Conservation (phyloP, 2,113 vertebrate species). For the Pyrgilauda ruficollis region DNA sequence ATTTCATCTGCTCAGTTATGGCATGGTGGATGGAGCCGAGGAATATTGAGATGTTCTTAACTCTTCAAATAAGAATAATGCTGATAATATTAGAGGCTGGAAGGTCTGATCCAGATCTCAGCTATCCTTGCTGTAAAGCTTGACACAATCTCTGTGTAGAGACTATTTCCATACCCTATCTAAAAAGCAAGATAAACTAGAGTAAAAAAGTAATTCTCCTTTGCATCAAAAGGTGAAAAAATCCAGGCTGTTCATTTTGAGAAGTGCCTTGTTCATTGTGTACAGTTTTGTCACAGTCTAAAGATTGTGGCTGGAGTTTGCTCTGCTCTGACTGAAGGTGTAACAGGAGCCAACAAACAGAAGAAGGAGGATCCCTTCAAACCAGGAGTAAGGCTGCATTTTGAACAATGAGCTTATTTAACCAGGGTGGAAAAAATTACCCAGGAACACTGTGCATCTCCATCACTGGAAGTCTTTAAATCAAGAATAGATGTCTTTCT, state of each 20-base stretch:
- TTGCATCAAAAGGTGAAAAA: neutral
- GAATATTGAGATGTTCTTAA: neutral
- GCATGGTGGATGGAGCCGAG: neutral
- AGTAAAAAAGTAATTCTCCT: neutral
- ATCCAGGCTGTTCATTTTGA: neutral
- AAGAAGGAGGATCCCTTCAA: neutral
- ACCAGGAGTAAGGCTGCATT: neutral
- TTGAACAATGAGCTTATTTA: constrained; percentile 41
- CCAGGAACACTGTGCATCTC: neutral
- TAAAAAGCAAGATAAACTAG: neutral
- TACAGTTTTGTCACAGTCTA: neutral
- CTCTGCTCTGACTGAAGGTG: neutral
- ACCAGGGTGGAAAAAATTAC: constrained; percentile 1
- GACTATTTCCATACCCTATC: neutral
- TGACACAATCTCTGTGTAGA: neutral
- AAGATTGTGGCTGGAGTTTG: neutral
- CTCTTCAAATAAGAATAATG: neutral
- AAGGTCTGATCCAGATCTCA: neutral
- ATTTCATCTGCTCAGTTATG: neutral
- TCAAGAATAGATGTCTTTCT: constrained; percentile 18
- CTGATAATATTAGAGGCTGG: neutral
- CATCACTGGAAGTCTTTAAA: constrained; percentile 41
- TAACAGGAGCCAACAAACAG: neutral
- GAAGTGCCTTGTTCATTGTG: neutral
- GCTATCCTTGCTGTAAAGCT: neutral